phyloP scores from a whole-genome alignment of 1,140 invertebrate genomes.

The Chymomyza costata region DNA sequence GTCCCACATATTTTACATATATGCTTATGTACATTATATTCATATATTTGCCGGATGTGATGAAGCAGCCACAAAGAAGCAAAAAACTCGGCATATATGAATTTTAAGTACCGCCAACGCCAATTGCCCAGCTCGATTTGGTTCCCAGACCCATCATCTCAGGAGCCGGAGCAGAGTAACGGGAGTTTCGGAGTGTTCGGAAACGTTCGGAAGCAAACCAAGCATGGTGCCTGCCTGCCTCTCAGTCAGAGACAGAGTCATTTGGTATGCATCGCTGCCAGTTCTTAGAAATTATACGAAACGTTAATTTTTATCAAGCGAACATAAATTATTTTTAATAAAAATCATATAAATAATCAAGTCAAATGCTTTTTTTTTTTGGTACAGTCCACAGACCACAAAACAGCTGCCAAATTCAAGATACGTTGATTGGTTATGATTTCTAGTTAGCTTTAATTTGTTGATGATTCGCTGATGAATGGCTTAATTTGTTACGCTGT shows the following conservation, averaged over 20 bases:
- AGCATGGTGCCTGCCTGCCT: constrained; percentile 12
- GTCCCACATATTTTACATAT: too few species aligned
- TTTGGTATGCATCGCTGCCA: constrained; percentile 55
- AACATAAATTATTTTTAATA: constrained; percentile 60
- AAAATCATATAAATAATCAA: constrained; percentile 52
- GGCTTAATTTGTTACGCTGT: constrained; percentile 24
- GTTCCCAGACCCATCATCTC: constrained; percentile 11
- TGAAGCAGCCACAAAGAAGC: constrained; percentile 35
- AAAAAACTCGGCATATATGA: constrained; percentile 36
- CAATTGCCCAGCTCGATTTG: constrained; percentile 5
- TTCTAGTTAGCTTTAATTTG: constrained; percentile 61
- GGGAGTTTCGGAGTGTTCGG: too few species aligned
- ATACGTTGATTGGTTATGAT: constrained; percentile 13
- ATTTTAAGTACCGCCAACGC: constrained; percentile 53
- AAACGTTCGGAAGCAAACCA: too few species aligned
- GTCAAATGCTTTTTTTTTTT: constrained; percentile 11
- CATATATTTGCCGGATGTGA: constrained; percentile 63
- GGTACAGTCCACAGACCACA: constrained; percentile 47
- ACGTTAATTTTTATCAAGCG: constrained; percentile 73
- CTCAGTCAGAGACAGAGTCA: too few species aligned
- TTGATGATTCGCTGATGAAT: constrained; percentile 40
- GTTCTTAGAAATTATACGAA: constrained; percentile 68
- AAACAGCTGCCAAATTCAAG: constrained; percentile 34
- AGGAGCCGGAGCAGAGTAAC: constrained; percentile 29
- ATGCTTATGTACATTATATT: constrained; percentile 25